A percentile compares a stretch with the other conserved stretches of the same genome.
Conservation (phyloP, 2,888 invertebrate genomes). For the Meiosimyza decipiens region DNA sequence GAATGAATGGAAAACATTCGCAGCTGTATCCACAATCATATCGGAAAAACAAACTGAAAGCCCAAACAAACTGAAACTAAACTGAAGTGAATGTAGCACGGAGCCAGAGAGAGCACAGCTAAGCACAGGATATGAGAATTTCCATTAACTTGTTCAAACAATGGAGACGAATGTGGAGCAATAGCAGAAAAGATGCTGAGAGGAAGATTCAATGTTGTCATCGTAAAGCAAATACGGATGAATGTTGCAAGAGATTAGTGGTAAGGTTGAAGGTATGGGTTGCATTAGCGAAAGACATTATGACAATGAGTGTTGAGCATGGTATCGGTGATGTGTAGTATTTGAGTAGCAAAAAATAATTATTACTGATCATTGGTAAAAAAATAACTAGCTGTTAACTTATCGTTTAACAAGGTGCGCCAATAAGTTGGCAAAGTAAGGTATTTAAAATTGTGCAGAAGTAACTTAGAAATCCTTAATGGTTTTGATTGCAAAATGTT, state of each 20-base stretch:
- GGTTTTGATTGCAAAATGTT: conserved; percentile 35
- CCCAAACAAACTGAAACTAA: neutral
- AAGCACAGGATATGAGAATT: conserved; percentile 28
- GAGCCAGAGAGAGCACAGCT: conserved; percentile 10
- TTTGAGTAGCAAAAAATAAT: too few relatives aligned
- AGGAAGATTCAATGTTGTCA: neutral
- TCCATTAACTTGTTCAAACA: conserved; percentile 40
- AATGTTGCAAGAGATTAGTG: neutral
- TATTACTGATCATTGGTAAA: too few relatives aligned
- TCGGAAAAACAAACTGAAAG: conserved; percentile 37
- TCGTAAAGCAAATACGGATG: neutral
- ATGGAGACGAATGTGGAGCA: conserved; percentile 6
- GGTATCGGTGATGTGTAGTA: too few relatives aligned
- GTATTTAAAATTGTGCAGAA: neutral
- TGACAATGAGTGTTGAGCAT: too few relatives aligned
- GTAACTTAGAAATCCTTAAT: conserved; percentile 1
- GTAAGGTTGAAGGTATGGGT: too few relatives aligned
- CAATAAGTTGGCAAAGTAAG: neutral
- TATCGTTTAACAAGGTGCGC: too few relatives aligned
- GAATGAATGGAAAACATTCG: conserved; percentile 29
- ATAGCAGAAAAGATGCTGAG: neutral
- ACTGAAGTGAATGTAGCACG: neutral
- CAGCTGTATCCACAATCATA: conserved; percentile 42
- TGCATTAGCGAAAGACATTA: too few relatives aligned
- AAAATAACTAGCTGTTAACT: too few relatives aligned